These are phyloP conservation scores for Garra rufa DNA, from an alignment of 2,113 vertebrate genomes.

Conservation along the genomic window DNA sequence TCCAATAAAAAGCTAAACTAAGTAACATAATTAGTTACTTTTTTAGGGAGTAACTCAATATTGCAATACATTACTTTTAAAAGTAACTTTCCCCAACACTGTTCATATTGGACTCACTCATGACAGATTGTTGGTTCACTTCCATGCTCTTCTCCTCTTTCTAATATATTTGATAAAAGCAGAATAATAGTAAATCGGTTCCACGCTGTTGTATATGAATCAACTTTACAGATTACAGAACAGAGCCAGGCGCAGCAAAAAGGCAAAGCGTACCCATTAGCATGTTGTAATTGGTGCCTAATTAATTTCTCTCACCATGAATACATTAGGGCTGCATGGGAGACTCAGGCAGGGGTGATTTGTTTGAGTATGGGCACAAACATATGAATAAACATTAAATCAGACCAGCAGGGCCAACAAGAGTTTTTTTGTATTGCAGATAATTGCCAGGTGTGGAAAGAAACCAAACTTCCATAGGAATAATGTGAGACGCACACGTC, in stretches of 20 bases:
- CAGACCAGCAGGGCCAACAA: constrained; percentile 69
- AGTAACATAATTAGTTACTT: too few species aligned
- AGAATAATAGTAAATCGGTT: constrained; percentile 28
- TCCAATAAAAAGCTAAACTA: too few species aligned
- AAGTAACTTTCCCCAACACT: too few species aligned
- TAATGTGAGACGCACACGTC: background rate
- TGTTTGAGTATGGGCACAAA: constrained; percentile 75
- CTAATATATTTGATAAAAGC: constrained; percentile 30
- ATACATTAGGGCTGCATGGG: constrained; percentile 75
- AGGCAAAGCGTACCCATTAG: constrained; percentile 75
- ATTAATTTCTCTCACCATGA: constrained; percentile 83
- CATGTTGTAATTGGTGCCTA: constrained; percentile 84
- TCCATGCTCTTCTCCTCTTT: constrained; percentile 25
- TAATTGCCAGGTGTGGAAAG: constrained; percentile 74
- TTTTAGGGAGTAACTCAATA: too few species aligned
- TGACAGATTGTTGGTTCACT: background rate
- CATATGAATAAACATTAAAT: constrained; percentile 83
- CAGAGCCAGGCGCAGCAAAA: constrained; percentile 68
- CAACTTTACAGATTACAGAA: constrained; percentile 80
- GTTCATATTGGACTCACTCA: too few species aligned
- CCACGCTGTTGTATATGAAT: constrained; percentile 56
- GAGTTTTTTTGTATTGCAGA: constrained; percentile 24
- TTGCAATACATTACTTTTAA: too few species aligned
- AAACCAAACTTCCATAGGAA: constrained; percentile 50
- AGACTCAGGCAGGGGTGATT: constrained; percentile 71